phyloP scores from a whole-genome alignment of 2,797 vertebrate genomes.

The Cuculus canorus region DNA sequence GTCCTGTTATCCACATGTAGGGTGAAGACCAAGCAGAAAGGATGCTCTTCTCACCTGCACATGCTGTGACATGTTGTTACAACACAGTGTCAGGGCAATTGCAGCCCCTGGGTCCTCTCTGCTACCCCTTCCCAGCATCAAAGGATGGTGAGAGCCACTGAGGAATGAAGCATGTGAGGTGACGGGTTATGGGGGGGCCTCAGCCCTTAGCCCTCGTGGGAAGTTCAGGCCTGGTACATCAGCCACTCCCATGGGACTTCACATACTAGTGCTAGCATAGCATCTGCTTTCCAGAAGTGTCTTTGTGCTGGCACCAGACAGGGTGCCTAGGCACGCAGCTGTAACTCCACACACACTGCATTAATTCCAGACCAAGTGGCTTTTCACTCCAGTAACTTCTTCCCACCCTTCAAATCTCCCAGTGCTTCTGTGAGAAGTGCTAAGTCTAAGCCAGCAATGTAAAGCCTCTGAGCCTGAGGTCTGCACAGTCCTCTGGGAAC shows the following conservation, averaged over 20 bases:
- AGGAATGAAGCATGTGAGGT: accelerated
- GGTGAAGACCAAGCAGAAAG: neutral
- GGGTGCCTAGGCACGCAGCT: neutral
- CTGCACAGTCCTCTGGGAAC: neutral
- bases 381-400: slow-evolving; percentile 38
- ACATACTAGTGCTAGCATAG: neutral
- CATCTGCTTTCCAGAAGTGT: slow-evolving; percentile 5
- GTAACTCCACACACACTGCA: neutral
- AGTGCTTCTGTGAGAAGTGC: neutral
- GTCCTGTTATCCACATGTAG: accelerated
- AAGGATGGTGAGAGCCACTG: neutral
- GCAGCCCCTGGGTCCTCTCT: neutral
- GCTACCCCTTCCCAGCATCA: neutral
- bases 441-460: neutral
- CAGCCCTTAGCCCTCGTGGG: neutral
- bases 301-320: slow-evolving; percentile 27
- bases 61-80: neutral
- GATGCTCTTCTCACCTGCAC: neutral
- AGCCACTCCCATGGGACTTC: neutral
- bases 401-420: neutral
- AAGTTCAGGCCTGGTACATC: neutral
- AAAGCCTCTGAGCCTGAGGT: accelerated
- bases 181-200: neutral
- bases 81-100: neutral
- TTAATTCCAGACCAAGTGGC: neutral